Conservation (phyloP, 1,140 invertebrate species). For the Brachionus manjavacas region DNA sequence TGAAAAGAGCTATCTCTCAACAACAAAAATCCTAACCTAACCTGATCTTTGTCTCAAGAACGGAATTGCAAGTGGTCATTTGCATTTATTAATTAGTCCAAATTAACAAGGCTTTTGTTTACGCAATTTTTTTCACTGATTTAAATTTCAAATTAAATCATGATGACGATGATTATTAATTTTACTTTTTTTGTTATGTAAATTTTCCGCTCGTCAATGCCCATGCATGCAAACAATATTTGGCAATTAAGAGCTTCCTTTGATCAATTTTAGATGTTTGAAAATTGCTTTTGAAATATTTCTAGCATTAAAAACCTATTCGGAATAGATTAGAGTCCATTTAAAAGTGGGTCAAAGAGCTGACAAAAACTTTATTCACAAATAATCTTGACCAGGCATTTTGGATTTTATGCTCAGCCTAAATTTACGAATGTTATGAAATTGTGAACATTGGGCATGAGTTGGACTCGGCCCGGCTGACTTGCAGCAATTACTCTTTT, state of each 20-base stretch:
- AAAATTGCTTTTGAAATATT: not conserved
- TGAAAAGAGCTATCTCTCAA: not conserved
- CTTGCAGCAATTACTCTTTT: not conserved
- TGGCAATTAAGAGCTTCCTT: not conserved
- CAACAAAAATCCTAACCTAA: not conserved
- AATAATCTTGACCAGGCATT: not conserved
- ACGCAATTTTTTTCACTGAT: constrained; percentile 20
- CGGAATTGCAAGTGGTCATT: not conserved
- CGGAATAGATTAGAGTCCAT: not conserved
- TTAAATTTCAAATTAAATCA: constrained; percentile 31
- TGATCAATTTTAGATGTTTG: not conserved
- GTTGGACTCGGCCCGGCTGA: not conserved
- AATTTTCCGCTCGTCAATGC: constrained; percentile 24
- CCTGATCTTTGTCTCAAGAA: not conserved
- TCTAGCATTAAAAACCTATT: not conserved
- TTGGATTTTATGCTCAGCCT: too few relatives aligned
- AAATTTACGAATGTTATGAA: not conserved
- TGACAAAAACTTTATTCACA: not conserved
- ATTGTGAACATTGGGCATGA: not conserved
- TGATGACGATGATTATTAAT: not conserved
- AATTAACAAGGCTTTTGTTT: not conserved
- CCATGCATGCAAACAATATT: constrained; percentile 9
- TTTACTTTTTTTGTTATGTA: not conserved
- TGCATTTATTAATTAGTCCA: constrained; percentile 12
- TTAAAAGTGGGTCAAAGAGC: not conserved